Evolutionary conservation across 2,113 vertebrate species (phyloP).

Genomic region (Poicephalus gulielmi): DNA sequence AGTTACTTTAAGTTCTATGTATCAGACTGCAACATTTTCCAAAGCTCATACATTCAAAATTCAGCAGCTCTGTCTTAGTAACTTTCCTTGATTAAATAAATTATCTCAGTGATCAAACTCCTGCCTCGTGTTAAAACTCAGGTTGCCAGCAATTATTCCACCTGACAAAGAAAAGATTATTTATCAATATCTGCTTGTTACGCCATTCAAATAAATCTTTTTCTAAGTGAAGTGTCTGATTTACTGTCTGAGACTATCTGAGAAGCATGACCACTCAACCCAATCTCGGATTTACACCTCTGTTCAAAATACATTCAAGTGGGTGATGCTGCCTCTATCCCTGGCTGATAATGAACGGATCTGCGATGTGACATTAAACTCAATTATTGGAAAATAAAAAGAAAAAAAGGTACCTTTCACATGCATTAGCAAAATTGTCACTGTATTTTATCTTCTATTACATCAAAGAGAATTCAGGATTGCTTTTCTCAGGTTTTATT

Average conservation of each 20-base stretch:
- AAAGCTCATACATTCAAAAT: conserved; percentile 7
- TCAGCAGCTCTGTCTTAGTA: conserved; percentile 13
- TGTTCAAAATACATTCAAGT: conserved; percentile 50
- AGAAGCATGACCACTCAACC: conserved; percentile 75
- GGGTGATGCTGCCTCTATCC: conserved; percentile 21
- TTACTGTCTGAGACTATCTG: conserved; percentile 63
- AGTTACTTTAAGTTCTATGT: neutral
- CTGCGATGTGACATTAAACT: conserved; percentile 71
- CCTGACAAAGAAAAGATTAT: conserved; percentile 69
- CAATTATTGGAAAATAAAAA: conserved; percentile 54
- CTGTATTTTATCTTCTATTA: conserved; percentile 51
- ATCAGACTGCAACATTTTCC: neutral
- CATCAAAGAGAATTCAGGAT: conserved; percentile 49
- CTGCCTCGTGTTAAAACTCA: conserved; percentile 60
- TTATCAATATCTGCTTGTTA: conserved; percentile 72
- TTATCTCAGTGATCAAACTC: conserved; percentile 62
- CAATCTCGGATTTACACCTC: conserved; percentile 69
- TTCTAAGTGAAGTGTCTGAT: conserved; percentile 71
- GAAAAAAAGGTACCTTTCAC: neutral
- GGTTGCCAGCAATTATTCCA: conserved; percentile 71
- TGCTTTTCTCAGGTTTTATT: conserved; percentile 64
- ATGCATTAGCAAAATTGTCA: conserved; percentile 47
- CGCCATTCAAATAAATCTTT: conserved; percentile 71
- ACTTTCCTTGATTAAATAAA: conserved; percentile 70
- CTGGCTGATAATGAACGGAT: conserved; percentile 46